Conservation (phyloP, 2,888 invertebrate species). For the Caenorhabditis sp. region DNA sequence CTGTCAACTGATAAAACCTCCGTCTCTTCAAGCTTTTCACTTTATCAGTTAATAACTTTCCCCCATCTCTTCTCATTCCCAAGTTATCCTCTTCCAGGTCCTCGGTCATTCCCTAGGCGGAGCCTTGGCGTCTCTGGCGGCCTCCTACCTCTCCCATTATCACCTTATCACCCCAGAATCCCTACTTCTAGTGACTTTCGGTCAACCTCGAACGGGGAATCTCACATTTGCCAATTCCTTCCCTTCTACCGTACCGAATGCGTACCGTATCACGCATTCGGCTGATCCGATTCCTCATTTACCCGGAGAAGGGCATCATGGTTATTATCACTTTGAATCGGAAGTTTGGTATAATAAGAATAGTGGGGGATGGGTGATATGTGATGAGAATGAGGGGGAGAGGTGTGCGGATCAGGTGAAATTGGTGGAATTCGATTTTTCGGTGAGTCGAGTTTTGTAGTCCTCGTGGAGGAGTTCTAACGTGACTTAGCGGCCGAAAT, state of each 20-base stretch:
- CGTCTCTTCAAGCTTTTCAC: too few species aligned
- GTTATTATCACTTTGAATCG: slow-evolving; percentile 68
- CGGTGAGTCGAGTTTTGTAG: neutral
- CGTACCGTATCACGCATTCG: slow-evolving; percentile 66
- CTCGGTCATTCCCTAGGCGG: slow-evolving; percentile 71
- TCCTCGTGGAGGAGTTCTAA: too few species aligned
- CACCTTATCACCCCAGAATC: slow-evolving; percentile 20
- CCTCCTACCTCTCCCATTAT: slow-evolving; percentile 54
- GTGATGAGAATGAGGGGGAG: slow-evolving; percentile 36
- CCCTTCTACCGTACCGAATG: slow-evolving; percentile 56
- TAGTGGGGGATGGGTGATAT: slow-evolving; percentile 66
- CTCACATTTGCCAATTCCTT: slow-evolving; percentile 58
- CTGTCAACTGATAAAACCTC: too few species aligned
- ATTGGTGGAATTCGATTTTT: neutral
- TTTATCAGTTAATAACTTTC: too few species aligned
- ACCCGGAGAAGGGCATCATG: slow-evolving; percentile 67
- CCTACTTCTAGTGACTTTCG: slow-evolving; percentile 67
- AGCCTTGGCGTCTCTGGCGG: slow-evolving; percentile 70
- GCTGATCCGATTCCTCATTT: slow-evolving; percentile 69
- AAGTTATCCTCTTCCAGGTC: slow-evolving; percentile 10
- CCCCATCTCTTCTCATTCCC: too few species aligned
- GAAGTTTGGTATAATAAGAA: slow-evolving; percentile 72
- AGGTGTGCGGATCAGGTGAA: neutral
- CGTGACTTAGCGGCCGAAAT: too few species aligned
- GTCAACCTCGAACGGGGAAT: slow-evolving; percentile 73